Base-by-base conservation (phyloP, 2,888 invertebrate species). In the Allolobophora icterica region DNA sequence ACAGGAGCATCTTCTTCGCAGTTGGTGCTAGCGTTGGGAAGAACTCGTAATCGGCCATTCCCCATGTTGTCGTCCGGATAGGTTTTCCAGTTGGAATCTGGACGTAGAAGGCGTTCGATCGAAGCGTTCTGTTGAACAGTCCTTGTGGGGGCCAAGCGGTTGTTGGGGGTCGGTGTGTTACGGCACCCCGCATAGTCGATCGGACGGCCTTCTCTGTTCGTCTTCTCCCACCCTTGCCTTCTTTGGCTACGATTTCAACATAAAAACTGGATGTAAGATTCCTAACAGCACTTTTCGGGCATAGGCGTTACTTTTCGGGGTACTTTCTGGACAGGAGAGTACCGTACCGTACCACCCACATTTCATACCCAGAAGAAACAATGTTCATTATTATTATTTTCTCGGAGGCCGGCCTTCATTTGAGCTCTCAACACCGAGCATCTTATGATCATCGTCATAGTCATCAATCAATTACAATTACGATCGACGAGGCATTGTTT, bases 1-100 rank as follows among this genome's bases (percentile, higher is more conserved):
- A 93, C 71, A 89, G 89, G 24, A 92, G 91, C 89, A 45, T 89
- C 30, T 89, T 90, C 90, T 90, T 90, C 34, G 87, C 38, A 11
- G 33, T 38, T 19, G 89, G 45, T 34, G 89, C 45, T 24, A 89
- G 89, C 33, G 42, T 89, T 38, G 89, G 89, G 13, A 89, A 89
- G 52, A 87, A 83, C 83, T 35, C 84, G 45, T 33, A 58, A 21
- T 33, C 34, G 42, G 35, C 35, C 35, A 33, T 33, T 35, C 45
- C 87, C 24, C 24, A 84, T 35, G 42, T 45, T 17, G 83, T 71
- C 71, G 30, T 38, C 21, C 40, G n/a, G 38, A 90, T 52, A 5
- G 90, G 90, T 90, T 90, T 90, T 58, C 90, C 90, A 24, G 90
- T 90, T 19, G 90, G 90, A 34, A 90, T 90, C 2, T 71, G 90